Percentiles rank a stretch among this genome's conserved stretches.
phyloP scores from a whole-genome alignment of 2,888 invertebrate genomes.

The Microctonus brassicae region DNA sequence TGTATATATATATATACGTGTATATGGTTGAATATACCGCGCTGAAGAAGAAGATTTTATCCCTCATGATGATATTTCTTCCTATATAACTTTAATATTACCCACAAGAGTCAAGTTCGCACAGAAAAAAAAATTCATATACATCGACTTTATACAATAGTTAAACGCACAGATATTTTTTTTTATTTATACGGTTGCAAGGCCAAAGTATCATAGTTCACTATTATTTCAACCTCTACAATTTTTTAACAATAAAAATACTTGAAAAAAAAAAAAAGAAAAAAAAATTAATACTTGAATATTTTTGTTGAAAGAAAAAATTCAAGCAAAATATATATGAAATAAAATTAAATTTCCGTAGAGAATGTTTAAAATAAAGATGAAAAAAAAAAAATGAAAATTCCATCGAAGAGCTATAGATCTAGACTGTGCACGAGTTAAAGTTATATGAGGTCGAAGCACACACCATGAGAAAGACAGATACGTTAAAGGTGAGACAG shows the following conservation, averaged over 20 bases:
- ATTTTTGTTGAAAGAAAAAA: no score
- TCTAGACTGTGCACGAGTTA: not conserved
- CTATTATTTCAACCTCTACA: not conserved
- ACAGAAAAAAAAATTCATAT: constrained; percentile 1
- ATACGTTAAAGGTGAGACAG: not conserved
- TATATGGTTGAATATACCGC: constrained; percentile 14
- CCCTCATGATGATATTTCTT: constrained; percentile 34
- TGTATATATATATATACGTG: no score
- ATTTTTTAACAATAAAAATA: not conserved
- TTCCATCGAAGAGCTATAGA: not conserved
- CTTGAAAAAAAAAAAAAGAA: no score
- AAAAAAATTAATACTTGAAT: no score
- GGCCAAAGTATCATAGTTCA: not conserved
- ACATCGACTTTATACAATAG: constrained; percentile 14
- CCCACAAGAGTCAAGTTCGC: constrained; percentile 10
- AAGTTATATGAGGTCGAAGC: not conserved
- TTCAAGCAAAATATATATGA: no score
- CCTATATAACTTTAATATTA: constrained; percentile 30
- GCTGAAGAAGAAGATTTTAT: constrained; percentile 30
- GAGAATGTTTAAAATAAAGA: not conserved
- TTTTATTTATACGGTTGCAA: not conserved
- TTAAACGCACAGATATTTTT: constrained; percentile 12
- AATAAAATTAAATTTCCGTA: no score
- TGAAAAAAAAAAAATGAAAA: not conserved
- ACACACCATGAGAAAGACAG: not conserved